Conservation (phyloP, 2,888 invertebrate genomes). For the Hemicrepidius hirtus region DNA sequence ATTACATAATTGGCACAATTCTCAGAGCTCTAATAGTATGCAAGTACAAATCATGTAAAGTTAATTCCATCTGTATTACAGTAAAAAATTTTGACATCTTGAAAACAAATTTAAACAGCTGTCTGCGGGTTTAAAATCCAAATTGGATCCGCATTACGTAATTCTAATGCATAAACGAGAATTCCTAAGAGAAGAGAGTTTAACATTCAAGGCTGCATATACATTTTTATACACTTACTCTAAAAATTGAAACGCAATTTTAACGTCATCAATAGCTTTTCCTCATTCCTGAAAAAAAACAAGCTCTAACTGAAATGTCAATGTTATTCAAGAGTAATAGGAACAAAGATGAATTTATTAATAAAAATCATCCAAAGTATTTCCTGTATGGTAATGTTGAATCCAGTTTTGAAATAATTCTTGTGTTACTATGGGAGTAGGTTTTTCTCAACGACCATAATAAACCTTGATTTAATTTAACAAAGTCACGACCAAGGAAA, state of each 20-base stretch:
- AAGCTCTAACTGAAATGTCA: constrained; percentile 12
- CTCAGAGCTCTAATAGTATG: neutral
- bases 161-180: neutral
- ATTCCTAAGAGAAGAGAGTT: neutral
- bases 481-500: constrained; percentile 36
- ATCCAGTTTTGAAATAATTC: constrained; percentile 8
- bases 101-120: constrained; percentile 5
- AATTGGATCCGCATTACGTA: neutral
- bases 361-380: neutral
- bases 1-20: neutral
- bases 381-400: constrained; percentile 11
- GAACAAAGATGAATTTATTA: constrained; percentile 10
- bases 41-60: constrained; percentile 1
- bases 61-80: neutral
- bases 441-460: neutral
- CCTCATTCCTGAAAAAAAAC: constrained; percentile 19
- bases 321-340: neutral
- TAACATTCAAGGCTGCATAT: constrained; percentile 7
- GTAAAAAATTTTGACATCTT: constrained; percentile 1
- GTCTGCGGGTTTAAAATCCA: neutral
- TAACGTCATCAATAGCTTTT: neutral
- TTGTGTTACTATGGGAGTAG: neutral
- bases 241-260: neutral
- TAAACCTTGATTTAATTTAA: constrained; percentile 15
- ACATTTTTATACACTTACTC: neutral